Percentiles rank a stretch among this genome's conserved stretches.
phyloP scores from a whole-genome alignment of 2,113 vertebrate species.

The Centropristis striata region DNA sequence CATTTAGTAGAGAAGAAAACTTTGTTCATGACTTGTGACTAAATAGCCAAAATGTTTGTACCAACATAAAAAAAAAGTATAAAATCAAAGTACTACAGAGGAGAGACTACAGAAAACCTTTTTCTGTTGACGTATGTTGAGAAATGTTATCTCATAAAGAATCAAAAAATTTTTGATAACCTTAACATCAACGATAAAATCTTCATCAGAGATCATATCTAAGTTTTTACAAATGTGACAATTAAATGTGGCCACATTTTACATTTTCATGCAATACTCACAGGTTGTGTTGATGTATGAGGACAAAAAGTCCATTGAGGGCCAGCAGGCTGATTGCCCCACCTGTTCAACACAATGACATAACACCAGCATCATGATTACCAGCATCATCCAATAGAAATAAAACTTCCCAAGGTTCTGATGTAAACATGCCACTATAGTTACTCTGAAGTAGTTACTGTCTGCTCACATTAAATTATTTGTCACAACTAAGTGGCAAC shows the following conservation, averaged over 20 bases:
- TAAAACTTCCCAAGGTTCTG: neutral
- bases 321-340: conserved; percentile 96
- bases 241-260: neutral
- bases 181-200: too few relatives aligned
- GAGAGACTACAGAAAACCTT: too few relatives aligned
- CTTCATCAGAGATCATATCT: too few relatives aligned
- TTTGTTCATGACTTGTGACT: too few relatives aligned
- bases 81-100: too few relatives aligned
- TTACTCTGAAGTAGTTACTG: neutral
- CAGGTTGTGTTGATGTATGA: conserved; percentile 97
- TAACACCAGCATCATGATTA: neutral
- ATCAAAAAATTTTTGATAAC: too few relatives aligned
- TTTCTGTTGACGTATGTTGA: too few relatives aligned
- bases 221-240: too few relatives aligned
- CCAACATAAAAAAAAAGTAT: too few relatives aligned
- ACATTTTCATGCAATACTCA: conserved; percentile 83
- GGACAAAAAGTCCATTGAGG: conserved; percentile 94
- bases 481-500: conserved; percentile 55
- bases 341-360: conserved; percentile 82
- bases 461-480: neutral
- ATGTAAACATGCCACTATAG: neutral
- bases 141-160: too few relatives aligned
- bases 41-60: too few relatives aligned
- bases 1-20: too few relatives aligned
- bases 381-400: neutral